Conservation (phyloP, 1,140 invertebrate species). For the Acromyrmex charruanus region DNA sequence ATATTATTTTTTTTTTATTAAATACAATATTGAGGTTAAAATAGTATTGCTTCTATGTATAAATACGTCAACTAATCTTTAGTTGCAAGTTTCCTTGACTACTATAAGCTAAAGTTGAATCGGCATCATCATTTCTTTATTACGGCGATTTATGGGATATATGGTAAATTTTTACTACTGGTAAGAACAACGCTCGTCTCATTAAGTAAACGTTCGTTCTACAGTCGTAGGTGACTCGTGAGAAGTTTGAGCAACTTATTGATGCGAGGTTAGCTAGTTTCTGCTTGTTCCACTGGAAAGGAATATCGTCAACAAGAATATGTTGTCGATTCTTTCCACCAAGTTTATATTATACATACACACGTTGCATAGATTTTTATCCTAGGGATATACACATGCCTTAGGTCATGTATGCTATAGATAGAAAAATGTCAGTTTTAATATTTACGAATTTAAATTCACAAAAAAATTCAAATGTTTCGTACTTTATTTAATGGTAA, state of each 20-base stretch:
- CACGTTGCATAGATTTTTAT: not conserved
- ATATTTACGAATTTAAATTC: not conserved
- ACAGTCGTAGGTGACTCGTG: constrained; percentile 22
- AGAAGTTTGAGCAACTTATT: not conserved
- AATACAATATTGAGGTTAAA: too few species aligned
- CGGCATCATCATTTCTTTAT: not conserved
- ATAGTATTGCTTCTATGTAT: too few species aligned
- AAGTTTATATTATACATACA: not conserved
- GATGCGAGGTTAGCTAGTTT: constrained; percentile 12
- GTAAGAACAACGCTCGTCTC: constrained; percentile 3
- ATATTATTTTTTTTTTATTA: not conserved
- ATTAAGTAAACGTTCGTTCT: constrained; percentile 42
- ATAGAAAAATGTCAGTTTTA: not conserved
- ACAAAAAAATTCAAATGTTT: not conserved
- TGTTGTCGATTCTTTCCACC: constrained; percentile 6
- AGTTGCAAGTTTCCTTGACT: not conserved
- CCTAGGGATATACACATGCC: too few species aligned
- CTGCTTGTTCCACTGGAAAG: not conserved
- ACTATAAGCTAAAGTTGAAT: not conserved
- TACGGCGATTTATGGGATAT: not conserved
- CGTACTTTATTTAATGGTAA: not conserved
- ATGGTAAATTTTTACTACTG: constrained; percentile 42
- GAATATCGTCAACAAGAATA: constrained; percentile 22
- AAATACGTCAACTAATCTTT: not conserved
- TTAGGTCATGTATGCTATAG: too few species aligned